phyloP scores from a whole-genome alignment of 2,797 vertebrate genomes.

The Neosilurus hyrtlii region DNA sequence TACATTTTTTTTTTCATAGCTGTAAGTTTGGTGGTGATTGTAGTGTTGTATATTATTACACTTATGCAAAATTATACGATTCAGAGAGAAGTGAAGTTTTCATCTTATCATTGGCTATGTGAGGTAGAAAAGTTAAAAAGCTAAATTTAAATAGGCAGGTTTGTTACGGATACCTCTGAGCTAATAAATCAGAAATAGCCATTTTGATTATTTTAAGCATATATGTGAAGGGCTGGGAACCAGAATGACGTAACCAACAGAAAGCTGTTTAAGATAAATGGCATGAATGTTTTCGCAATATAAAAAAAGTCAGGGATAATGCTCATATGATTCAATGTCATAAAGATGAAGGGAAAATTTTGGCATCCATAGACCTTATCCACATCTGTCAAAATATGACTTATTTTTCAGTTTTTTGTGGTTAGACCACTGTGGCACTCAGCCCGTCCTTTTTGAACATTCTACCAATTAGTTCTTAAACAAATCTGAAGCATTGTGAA shows the following conservation, averaged over 20 bases:
- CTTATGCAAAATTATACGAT: not conserved
- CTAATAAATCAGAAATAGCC: not conserved
- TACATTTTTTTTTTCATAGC: no score
- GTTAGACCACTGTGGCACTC: no score
- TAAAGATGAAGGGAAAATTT: no score
- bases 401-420: no score
- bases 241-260: no score
- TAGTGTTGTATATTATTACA: conserved; percentile 5
- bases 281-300: no score
- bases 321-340: no score
- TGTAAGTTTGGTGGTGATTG: not conserved
- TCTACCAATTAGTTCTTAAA: not conserved
- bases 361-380: no score
- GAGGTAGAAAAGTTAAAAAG: conserved; percentile 13
- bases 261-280: no score
- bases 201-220: not conserved
- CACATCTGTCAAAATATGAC: no score
- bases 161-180: not conserved
- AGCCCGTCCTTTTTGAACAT: not conserved
- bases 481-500: not conserved
- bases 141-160: not conserved
- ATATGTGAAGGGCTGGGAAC: no score
- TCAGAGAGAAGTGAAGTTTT: not conserved
- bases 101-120: not conserved
- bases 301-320: no score